These are phyloP conservation scores for Coracopsis vasa DNA, from an alignment of 2,113 vertebrate species.

Conservation along the genomic window DNA sequence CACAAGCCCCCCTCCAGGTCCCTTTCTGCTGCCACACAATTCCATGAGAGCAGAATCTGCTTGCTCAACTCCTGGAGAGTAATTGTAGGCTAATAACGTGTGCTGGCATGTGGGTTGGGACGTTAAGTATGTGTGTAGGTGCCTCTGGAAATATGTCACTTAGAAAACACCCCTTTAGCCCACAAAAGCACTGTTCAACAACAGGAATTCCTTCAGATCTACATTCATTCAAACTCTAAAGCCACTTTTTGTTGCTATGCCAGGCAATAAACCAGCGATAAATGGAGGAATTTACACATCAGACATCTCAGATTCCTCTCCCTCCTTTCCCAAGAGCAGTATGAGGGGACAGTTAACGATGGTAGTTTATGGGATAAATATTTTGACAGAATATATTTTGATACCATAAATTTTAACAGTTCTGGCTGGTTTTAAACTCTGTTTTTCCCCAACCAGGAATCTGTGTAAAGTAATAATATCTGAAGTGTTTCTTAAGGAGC, in stretches of 20 bases:
- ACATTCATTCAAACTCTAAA: background rate
- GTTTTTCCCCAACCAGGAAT: background rate
- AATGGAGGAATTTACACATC: constrained; percentile 45
- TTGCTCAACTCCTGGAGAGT: constrained; percentile 7
- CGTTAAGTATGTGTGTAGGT: constrained; percentile 6
- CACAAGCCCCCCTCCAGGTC: background rate
- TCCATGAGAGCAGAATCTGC: background rate
- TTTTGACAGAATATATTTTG: constrained; percentile 58
- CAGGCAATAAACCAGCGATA: constrained; percentile 20
- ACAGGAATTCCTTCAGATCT: constrained; percentile 31
- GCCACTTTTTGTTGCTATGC: constrained; percentile 24
- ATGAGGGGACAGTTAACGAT: constrained; percentile 12
- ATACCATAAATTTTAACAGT: constrained; percentile 41
- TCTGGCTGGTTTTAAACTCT: constrained; percentile 15
- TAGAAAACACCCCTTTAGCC: constrained; percentile 24
- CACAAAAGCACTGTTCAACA: constrained; percentile 3
- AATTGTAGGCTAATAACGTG: constrained; percentile 6
- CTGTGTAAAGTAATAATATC: constrained; percentile 25
- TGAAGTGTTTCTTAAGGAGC: constrained; percentile 39
- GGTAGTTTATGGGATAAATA: constrained; percentile 17
- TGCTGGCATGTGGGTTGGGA: constrained; percentile 38
- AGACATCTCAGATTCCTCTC: constrained; percentile 22
- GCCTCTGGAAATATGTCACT: constrained; percentile 48
- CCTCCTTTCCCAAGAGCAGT: constrained; percentile 24
- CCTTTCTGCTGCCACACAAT: background rate